Evolutionary conservation across 1,140 invertebrate species (phyloP).

Genomic region (Rhopalosiphum maidis): DNA sequence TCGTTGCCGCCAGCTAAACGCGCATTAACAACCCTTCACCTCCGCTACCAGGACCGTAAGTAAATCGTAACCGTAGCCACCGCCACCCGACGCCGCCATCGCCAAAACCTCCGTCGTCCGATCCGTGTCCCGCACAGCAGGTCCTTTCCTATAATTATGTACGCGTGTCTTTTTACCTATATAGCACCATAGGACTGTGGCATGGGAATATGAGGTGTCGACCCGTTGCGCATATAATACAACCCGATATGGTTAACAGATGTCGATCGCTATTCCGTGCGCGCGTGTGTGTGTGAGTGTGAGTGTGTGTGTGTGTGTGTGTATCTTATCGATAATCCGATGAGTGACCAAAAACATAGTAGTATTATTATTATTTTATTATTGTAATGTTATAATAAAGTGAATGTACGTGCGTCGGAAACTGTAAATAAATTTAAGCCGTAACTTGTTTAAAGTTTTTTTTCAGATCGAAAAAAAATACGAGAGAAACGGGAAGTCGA

Average conservation of each 20-base stretch:
- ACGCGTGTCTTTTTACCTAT: neutral
- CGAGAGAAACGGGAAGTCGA: neutral
- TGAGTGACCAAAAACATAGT: neutral
- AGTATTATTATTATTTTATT: neutral
- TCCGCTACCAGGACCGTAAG: neutral
- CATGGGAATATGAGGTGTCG: neutral
- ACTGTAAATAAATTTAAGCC: constrained; percentile 29
- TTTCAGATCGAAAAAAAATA: neutral
- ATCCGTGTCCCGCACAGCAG: neutral
- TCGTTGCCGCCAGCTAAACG: constrained; percentile 56
- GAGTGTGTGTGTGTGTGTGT: neutral
- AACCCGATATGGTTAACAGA: constrained; percentile 32
- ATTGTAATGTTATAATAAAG: neutral
- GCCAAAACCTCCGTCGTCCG: neutral
- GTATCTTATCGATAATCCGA: neutral
- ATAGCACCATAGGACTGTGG: neutral
- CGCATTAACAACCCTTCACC: constrained; percentile 38
- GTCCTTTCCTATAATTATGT: neutral
- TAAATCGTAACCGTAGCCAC: neutral
- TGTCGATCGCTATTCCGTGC: neutral
- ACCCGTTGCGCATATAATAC: neutral
- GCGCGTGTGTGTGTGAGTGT: too few relatives aligned
- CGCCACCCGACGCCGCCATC: too few relatives aligned
- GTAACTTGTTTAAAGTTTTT: constrained; percentile 1
- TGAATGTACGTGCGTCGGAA: too few relatives aligned